These are phyloP conservation scores for Apomyelois bistriatella DNA, from an alignment of 2,888 invertebrate species.

Conservation along the genomic window DNA sequence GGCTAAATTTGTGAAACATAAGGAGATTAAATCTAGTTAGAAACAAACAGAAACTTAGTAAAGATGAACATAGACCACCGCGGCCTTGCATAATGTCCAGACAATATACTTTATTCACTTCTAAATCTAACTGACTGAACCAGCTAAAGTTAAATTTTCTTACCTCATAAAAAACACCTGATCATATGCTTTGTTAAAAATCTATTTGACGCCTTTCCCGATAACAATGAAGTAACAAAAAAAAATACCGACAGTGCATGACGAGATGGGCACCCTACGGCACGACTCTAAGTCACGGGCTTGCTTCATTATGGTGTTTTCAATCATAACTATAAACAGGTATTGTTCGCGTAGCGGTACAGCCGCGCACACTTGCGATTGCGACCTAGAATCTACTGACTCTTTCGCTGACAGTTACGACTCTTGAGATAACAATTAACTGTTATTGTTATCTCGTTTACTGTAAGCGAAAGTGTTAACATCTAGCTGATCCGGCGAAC, in stretches of 20 bases:
- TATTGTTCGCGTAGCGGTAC: slow-evolving; percentile 49
- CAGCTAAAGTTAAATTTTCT: neutral
- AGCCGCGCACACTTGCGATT: slow-evolving; percentile 9
- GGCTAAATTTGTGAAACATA: no score
- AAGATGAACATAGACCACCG: no score
- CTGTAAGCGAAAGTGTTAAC: no score
- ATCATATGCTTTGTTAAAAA: slow-evolving; percentile 6
- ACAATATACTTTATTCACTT: no score
- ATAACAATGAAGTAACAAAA: slow-evolving; percentile 1
- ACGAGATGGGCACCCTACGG: slow-evolving; percentile 14
- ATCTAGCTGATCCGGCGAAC: no score
- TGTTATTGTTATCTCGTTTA: no score
- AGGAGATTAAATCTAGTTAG: no score
- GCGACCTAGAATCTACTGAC: neutral
- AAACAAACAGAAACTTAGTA: no score
- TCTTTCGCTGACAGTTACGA: no score
- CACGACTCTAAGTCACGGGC: slow-evolving; percentile 56
- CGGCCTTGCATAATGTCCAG: no score
- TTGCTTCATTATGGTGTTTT: slow-evolving; percentile 56
- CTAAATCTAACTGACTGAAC: no score
- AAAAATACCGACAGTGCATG: neutral
- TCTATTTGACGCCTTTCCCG: slow-evolving; percentile 6
- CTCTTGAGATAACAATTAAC: no score
- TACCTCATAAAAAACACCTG: slow-evolving; percentile 1
- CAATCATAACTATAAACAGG: slow-evolving; percentile 60